Conservation (phyloP, 30 jellyfish, hydroid and myxozoan genomes). For the Haliclystus octoradiatus region DNA sequence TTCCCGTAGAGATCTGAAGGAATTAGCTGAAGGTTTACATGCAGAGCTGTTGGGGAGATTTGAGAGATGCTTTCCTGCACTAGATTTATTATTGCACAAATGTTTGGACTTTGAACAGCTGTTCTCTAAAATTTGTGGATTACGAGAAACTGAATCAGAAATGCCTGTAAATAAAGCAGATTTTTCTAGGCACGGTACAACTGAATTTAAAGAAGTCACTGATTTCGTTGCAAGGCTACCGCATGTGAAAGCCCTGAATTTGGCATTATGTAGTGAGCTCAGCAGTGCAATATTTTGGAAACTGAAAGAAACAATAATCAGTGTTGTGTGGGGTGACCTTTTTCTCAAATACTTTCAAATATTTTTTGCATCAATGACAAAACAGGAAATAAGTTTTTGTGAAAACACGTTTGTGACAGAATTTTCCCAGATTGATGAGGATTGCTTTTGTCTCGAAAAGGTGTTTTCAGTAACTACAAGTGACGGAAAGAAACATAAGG, state of each 20-base stretch:
- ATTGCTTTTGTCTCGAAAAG: too few species aligned
- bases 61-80: slow-evolving; percentile 8
- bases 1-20: slow-evolving; percentile 9
- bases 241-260: slow-evolving; percentile 18
- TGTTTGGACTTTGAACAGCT: slow-evolving; percentile 22
- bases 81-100: slow-evolving; percentile 10
- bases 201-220: slow-evolving; percentile 13
- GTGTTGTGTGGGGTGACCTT: slow-evolving; percentile 17
- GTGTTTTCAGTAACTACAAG: too few species aligned
- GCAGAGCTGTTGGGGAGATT: slow-evolving; percentile 4
- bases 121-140: slow-evolving; percentile 11
- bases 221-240: slow-evolving; percentile 13
- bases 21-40: slow-evolving; percentile 1
- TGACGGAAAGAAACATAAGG: too few species aligned
- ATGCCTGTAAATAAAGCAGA: slow-evolving; percentile 7
- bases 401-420: too few species aligned
- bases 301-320: slow-evolving; percentile 8
- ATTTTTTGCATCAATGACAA: too few species aligned
- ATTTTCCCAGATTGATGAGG: too few species aligned
- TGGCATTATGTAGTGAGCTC: slow-evolving; percentile 19
- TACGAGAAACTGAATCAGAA: not conserved
- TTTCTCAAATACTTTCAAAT: not conserved
- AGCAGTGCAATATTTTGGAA: slow-evolving; percentile 8
- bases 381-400: too few species aligned
- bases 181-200: slow-evolving; percentile 14